phyloP scores from a whole-genome alignment of 1,140 invertebrate genomes.

The Chlorops oryzae region DNA sequence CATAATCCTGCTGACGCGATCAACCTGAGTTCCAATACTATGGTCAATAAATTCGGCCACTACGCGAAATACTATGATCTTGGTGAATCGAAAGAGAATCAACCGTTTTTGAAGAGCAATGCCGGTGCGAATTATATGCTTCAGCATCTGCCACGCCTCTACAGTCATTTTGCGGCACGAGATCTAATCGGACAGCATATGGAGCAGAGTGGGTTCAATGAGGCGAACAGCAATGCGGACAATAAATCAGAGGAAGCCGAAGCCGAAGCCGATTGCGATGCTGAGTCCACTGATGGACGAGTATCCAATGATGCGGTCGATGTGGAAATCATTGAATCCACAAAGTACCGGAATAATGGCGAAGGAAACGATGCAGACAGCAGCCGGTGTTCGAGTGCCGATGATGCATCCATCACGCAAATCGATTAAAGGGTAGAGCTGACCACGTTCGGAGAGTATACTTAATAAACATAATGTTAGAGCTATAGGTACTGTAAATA shows the following conservation, averaged over 20 bases:
- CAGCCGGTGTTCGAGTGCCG: conserved; percentile 42
- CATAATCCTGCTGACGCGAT: conserved; percentile 8
- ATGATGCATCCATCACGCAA: conserved; percentile 40
- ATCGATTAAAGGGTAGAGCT: conserved; percentile 26
- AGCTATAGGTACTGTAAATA: neutral
- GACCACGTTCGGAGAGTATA: neutral
- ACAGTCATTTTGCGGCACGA: conserved; percentile 47
- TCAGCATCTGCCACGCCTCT: conserved; percentile 52
- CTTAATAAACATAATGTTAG: neutral
- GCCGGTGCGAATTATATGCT: conserved; percentile 53
- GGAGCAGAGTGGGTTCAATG: neutral
- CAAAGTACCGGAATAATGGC: conserved; percentile 41
- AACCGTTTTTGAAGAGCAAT: conserved; percentile 32
- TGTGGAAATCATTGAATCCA: conserved; percentile 45
- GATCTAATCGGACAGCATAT: conserved; percentile 17
- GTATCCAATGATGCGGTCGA: conserved; percentile 32
- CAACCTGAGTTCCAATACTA: conserved; percentile 13
- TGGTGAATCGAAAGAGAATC: conserved; percentile 43
- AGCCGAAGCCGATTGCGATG: conserved; percentile 18
- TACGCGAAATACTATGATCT: conserved; percentile 45
- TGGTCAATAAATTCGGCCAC: conserved; percentile 39
- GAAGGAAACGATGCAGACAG: conserved; percentile 40
- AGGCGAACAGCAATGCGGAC: conserved; percentile 24
- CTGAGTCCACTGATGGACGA: conserved; percentile 34
- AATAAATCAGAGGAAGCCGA: conserved; percentile 44